Evolutionary conservation across 2,113 vertebrate species (phyloP), one percentile per base, ranked within the genome.

Genomic region (Abramis brama): DNA sequence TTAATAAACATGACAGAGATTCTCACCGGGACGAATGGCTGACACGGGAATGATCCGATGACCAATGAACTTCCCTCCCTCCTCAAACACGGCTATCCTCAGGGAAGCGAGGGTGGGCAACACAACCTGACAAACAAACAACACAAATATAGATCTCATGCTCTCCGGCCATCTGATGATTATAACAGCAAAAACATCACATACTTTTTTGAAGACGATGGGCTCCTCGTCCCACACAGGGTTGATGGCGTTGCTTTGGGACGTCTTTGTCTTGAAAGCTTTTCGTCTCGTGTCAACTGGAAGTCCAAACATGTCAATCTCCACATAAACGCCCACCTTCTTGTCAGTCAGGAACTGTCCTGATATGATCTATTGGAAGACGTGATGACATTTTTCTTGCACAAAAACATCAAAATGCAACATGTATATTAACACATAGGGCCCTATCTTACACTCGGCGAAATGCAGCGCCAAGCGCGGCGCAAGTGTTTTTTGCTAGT

Each of bases 11-110:
- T 21, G 8, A 12, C 15, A 6, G 50, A 52, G 55, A 23, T 13
- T 27, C 80, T 86, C 93, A 97, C 97, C 97, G 94, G 96, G 96
- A 77, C 96, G 93, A 87, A 97, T 95, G 52, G 96, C 96, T 85
- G 96, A 96, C n/a, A 97, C 96, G 2, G 97, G 97, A 82, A 97
- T 91, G 91, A 97, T 95, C 52, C 97, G 94, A 83, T 97, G 97
- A n/a, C 97, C 97, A 0, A 97, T 97, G 88, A 97, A 97, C 87
- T 97, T 97, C 21, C 96, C 96, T 89, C 97, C 96, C 94, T 97
- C 97, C 89, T 97, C 97, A 92, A 97, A 97, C 45, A 94, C 96
- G 15, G 96, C 95, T 90, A 97, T 93, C 91, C 97, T 95, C 77
- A 97, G 88, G 75, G 96, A 96, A 6, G 96, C 96, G 85, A 97